Evolutionary conservation across 2,113 vertebrate genomes (phyloP), one percentile per base, ranked within the genome.

Genomic region (Ornithorhynchus anatinus): DNA sequence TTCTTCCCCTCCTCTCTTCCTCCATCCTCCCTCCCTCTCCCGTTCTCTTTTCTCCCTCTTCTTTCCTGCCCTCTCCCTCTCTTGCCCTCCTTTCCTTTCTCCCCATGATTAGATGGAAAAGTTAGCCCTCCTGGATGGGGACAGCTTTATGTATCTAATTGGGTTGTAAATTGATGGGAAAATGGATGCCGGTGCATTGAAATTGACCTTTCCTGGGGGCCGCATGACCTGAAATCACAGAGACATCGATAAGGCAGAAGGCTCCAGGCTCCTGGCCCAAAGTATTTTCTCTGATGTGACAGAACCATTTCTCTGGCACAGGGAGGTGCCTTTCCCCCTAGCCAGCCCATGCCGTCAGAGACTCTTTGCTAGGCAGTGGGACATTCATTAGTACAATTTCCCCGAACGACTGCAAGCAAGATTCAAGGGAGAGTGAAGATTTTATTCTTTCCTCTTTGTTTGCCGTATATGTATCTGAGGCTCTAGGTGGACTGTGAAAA

Each of bases 391-490:
- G 57, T 68, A 32, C 7, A 60, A 14, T 68, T 80, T 56, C 64
- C 47, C 60, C 61, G 71, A 64, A 66, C 50, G 38, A 64, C 27
- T 57, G 29, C 52, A 20, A 23, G 51, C 31, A 72, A 45, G 51
- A 39, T 47, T 7, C 51, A 36, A n/a, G 48, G 37, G 38, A 72
- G 36, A 23, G 14, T 69, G 58, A 48, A 10, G 25, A 23, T 57
- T 48, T 5, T 71, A 20, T 64, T 51, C 27, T 20, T 52, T 23
- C 33, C 5, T 43, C 77, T 59, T 75, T 81, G 4, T 61, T 73
- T 15, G 31, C 79, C 32, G 79, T 45, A 59, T 74, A 45, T 69
- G 76, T 82, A 48, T 33, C 65, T 79, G 56, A 64, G 73, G 50
- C 29, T 59, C 20, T 29, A 2, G 17, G 32, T 13, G 42, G 65